Evolutionary conservation across 2,113 vertebrate genomes (phyloP), one percentile per base, ranked within the genome.

Genomic region (Raja brachyura): DNA sequence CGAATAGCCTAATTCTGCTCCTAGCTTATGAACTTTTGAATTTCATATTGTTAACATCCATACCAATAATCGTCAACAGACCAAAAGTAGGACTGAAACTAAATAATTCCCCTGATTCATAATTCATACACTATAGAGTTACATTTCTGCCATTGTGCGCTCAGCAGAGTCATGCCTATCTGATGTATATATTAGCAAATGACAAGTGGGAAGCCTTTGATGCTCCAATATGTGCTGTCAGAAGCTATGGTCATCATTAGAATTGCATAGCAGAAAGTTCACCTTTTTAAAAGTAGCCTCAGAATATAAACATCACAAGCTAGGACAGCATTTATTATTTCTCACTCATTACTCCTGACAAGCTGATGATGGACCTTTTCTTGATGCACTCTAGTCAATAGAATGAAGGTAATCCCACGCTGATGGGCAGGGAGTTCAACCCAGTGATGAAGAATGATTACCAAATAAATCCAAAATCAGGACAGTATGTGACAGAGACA

Each of bases 161-260:
- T 25, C 56, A 86, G 5, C 0, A 33, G n/a, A 63, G 28, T 4
- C 25, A n/a, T 61, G 81, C 0, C 10, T 86, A 3, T 14, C 59
- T 86, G 13, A 61, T 18, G 59, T 86, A 16, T 59, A 63, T 77
- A 33, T 88, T 5, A 18, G 83, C 25, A 63, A 18, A n/a, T 31
- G n/a, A 66, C 5, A 3, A 63, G 59, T 28, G n/a, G 59, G 59
- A 31, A 88, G 28, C 13, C 28, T 61, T 66, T 88, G 59, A 66
- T 63, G 83, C 39, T 63, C n/a, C 83, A 31, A 66, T 63, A 88
- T 88, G 59, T 88, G 28, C 79, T 59, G 54, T 83, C 79, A 86
- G 56, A 16, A 28, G 56, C 56, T 25, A 86, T 61, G 18, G 6
- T 81, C 39, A 18, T 81, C 78, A 54, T 2, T 22, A 31, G 16